Evolutionary conservation across 2,888 invertebrate species (phyloP).

Genomic region (Chalcosyrphus nemorum): DNA sequence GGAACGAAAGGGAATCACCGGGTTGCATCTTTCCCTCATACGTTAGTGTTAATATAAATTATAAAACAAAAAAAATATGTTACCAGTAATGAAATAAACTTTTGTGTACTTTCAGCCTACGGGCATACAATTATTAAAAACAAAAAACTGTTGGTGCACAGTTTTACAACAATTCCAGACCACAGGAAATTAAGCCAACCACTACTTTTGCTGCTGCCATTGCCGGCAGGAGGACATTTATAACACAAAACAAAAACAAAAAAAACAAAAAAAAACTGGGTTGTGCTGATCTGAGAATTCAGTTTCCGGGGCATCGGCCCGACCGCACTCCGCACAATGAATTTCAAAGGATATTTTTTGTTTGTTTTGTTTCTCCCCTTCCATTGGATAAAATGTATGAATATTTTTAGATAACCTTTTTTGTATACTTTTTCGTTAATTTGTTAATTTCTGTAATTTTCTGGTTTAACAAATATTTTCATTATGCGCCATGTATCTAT

Average conservation of each 20-base stretch:
- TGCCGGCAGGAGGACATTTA: background rate
- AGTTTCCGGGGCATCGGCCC: background rate
- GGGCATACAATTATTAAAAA: too few species aligned
- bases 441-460: slow-evolving; percentile 37
- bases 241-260: too few species aligned
- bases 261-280: background rate
- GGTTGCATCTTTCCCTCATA: too few species aligned
- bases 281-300: background rate
- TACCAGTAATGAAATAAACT: slow-evolving; percentile 15
- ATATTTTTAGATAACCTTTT: background rate
- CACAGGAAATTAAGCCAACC: slow-evolving; percentile 15
- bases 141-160: background rate
- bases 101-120: background rate
- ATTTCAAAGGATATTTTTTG: background rate
- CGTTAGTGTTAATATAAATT: background rate
- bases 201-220: background rate
- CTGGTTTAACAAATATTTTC: slow-evolving; percentile 34
- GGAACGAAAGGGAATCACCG: too few species aligned
- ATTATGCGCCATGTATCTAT: background rate
- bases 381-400: too few species aligned
- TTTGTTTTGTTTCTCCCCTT: background rate
- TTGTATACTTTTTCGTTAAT: slow-evolving; percentile 17
- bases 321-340: too few species aligned
- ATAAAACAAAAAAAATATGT: background rate
- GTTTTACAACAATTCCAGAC: background rate